Base-by-base conservation (phyloP, 2,113 vertebrate genomes). In the Cavia aperea region DNA sequence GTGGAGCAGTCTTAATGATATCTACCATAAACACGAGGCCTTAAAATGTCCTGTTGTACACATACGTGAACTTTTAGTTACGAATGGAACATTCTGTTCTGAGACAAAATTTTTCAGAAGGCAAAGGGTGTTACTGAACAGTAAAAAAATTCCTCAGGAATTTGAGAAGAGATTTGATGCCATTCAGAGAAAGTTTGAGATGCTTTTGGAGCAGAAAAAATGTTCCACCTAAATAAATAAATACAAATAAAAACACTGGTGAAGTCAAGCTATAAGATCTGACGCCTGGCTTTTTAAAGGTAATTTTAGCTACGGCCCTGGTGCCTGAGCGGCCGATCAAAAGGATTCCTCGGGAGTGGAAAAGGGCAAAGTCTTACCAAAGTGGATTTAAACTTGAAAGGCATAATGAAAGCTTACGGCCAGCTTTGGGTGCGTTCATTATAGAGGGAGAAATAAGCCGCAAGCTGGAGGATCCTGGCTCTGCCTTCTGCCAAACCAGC, bases 351-450 rank as follows among this genome's bases (percentile, higher is more conserved):
- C 90, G 83, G 92, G 56, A 54, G 19, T 39, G 33, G 56, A 70
- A 88, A 81, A 94, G 81, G 66, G 43, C n/a, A 86, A 86, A 93
- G 88, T 91, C 90, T 95, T 70, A 82, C 73, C 62, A 82, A 90
- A 86, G 90, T 54, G 72, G 81, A 90, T 85, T 94, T 91, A 81
- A 79, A 79, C 89, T 93, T 93, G 89, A 93, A 93, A 90, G 68
- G 18, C 78, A 70, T 33, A 81, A 75, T 90, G 88, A 77, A 93
- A 92, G 75, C 70, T 88, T 83, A 60, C 7, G 73, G 90, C 33
- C 79, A 51, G 83, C 12, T 81, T 93, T 85, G 56, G 56, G 75
- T 84, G 77, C 92, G 79, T 29, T 84, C 79, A 78, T 77, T 77
- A 92, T 70, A 90, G 66, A 94, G 88, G 85, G 21, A 93, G 49